Base-by-base conservation (phyloP, 2,797 vertebrate genomes). In the Diceros bicornis region DNA sequence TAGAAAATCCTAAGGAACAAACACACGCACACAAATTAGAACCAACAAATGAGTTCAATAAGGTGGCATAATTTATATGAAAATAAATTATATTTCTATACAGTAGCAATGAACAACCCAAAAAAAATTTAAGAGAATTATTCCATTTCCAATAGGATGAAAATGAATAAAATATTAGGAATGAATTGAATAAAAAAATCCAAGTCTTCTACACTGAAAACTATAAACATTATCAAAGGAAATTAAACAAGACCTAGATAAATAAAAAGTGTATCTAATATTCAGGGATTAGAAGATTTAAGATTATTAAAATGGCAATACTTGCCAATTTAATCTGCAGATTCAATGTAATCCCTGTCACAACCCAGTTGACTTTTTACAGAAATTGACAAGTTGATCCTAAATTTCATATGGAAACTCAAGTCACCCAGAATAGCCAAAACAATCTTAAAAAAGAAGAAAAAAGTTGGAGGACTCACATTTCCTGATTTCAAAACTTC, bases 141-240 rank as follows among this genome's bases (percentile, higher is more conserved):
- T 72, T 89, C 17, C 7, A 90, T 14, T 93, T 93, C 74, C 3
- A 86, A 55, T 32, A 62, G 14, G 25, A 89, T 82, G 16, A 68
- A 61, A 82, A 72, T 37, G 44, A 83, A 71, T 82, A 71, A 55
- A 62, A 77, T 68, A 37, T 11, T 47, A 47, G 47, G 34, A 89
- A 78, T 84, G n/a, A 29, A 32, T 83, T 77, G 55, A 77, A 88
- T 55, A 93, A 79, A 78, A 92, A 23, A 64, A 93, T n/a, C 1
- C 20, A 61, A 74, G 20, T 87, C 44, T 82, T 90, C 11, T 37
- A 59, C 11, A 18, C 11, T 59, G 55, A 78, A 77, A 78, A 78
- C 34, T 72, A n/a, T 21, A 83, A 83, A 64, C 20, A 50, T 93
- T 47, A 69, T 23, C 11, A 59, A 84, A 89, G 52, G 0, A 92